phyloP scores from a whole-genome alignment of 1,140 invertebrate species.

The Copidosoma floridanum region DNA sequence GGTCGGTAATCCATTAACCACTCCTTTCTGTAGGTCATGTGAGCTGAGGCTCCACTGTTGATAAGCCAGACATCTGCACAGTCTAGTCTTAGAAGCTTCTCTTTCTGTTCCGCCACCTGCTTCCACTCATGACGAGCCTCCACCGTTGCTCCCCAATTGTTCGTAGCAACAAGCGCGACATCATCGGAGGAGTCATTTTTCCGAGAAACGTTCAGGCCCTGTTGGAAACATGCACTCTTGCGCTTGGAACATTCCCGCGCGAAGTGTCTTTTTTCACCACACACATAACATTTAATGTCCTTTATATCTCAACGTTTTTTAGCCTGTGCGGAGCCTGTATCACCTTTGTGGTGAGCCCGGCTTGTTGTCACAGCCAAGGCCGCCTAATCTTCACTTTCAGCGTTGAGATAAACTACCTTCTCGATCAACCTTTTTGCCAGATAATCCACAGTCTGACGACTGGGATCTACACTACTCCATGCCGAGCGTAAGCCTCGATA shows the following conservation, averaged over 20 bases:
- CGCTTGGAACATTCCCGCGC: too few species aligned
- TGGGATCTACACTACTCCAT: constrained; percentile 1
- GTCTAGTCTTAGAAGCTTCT: not conserved
- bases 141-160: not conserved
- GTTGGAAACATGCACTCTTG: not conserved
- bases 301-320: not conserved
- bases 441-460: constrained; percentile 3
- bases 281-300: not conserved
- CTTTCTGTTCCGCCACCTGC: not conserved
- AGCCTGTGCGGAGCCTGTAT: not conserved
- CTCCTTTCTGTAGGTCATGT: not conserved
- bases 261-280: too few species aligned
- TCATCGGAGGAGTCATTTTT: not conserved
- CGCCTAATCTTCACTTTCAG: not conserved
- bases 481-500: constrained; percentile 12
- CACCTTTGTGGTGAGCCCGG: too few species aligned
- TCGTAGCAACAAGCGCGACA: not conserved
- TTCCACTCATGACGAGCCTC: not conserved
- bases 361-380: constrained; percentile 11
- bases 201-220: not conserved
- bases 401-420: constrained; percentile 1
- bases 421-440: constrained; percentile 15
- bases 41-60: not conserved
- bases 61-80: not conserved
- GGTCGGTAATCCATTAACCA: not conserved